phyloP scores from a whole-genome alignment of 2,888 invertebrate species.

The Teleiodes luculella region DNA sequence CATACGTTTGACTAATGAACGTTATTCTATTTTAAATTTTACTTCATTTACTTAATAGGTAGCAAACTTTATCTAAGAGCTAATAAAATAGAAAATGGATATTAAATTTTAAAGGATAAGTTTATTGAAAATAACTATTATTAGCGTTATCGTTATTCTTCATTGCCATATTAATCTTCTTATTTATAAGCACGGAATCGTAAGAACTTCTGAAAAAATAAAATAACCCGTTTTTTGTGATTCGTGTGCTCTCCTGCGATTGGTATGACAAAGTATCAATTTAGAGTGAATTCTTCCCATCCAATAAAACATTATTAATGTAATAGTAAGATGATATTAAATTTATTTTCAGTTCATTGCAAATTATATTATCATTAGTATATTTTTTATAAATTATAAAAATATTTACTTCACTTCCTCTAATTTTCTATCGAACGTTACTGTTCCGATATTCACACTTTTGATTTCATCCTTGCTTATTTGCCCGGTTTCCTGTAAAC shows the following conservation, averaged over 20 bases:
- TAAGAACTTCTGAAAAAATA: constrained; percentile 8
- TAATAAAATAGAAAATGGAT: background rate
- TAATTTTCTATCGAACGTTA: constrained; percentile 66
- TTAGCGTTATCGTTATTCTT: background rate
- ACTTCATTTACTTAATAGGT: too few relatives aligned
- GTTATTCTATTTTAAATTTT: too few relatives aligned
- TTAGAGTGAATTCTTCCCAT: too few relatives aligned
- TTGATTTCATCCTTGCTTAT: constrained; percentile 68
- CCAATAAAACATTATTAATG: constrained; percentile 15
- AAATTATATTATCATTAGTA: background rate
- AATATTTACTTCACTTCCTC: constrained; percentile 62
- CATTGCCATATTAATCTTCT: constrained; percentile 7
- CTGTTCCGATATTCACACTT: constrained; percentile 68
- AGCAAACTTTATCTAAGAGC: background rate
- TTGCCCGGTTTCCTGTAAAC: constrained; percentile 55
- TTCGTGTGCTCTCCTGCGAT: background rate
- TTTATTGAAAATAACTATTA: background rate
- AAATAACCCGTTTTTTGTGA: background rate
- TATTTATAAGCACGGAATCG: background rate
- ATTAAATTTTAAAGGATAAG: background rate
- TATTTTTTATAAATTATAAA: background rate
- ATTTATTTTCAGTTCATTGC: constrained; percentile 9
- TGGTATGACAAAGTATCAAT: background rate
- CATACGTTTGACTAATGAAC: too few relatives aligned
- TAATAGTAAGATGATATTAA: constrained; percentile 16